Evolutionary conservation across 2,888 invertebrate genomes (phyloP), one percentile per base, ranked within the genome.

Genomic region (Rutpela maculata): DNA sequence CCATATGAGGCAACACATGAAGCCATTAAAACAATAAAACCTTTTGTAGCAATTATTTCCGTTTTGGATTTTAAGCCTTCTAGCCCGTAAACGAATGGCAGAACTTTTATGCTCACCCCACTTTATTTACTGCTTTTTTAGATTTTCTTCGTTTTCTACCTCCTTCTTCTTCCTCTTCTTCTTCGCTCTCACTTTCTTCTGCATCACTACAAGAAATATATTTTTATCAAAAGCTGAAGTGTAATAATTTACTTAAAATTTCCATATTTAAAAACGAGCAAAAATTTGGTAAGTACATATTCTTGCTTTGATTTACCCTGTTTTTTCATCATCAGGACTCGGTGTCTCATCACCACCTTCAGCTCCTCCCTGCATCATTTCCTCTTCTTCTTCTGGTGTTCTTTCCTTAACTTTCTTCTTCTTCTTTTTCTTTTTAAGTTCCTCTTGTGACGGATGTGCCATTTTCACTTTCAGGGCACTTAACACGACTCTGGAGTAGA

Each of bases 401-500:
- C 63, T 75, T 56, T 60, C 63, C 55, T 73, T 77, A 69, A 66
- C 11, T 63, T 75, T 77, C 38, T 67, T 74, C 50, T 76, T 76
- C 15, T 66, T 77, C 67, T 75, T 57, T 68, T 77, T 80, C 69
- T 67, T 22, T 63, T 74, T 26, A 17, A 66, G 73, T 66, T 83
- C 75, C 15, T 84, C 78, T 35, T 75, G 79, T 35, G 80, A 79
- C 15, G 74, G 72, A 43, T 72, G 80, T 17, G 84, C 50, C 59
- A 76, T 77, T 74, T 84, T 85, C 0, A 82, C 82, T 72, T 80
- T 80, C 0, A 85, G 82, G 9, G 84, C 80, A 78, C 92, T 92
- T 43, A 92, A 82, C 55, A 93, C 91, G 83, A 92, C 92, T 79
- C 92, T 91, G 77, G 91, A 91, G 72, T 92, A 92, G 63, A 91